Evolutionary conservation across 2,797 vertebrate species (phyloP).

Genomic region (Chiroxiphia lanceolata): DNA sequence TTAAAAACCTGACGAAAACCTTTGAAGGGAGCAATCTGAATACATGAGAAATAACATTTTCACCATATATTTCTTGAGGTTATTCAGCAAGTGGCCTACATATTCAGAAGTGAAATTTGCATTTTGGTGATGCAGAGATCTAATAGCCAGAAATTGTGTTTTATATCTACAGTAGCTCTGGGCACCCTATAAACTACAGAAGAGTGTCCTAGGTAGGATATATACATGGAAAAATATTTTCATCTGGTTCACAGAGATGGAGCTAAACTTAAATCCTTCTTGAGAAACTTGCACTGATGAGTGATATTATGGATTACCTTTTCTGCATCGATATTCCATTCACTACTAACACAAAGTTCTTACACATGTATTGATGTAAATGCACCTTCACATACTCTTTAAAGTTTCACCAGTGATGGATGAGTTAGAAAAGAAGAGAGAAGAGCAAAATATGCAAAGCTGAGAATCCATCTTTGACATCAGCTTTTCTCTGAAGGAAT

Average conservation of each 20-base stretch:
- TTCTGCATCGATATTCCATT: not conserved
- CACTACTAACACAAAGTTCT: not conserved
- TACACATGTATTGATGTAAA: not conserved
- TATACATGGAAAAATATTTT: slow-evolving; percentile 6
- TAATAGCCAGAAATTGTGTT: slow-evolving; percentile 49
- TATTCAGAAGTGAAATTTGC: slow-evolving; percentile 48
- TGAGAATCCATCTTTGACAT: not conserved
- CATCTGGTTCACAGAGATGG: not conserved
- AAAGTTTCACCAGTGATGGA: not conserved
- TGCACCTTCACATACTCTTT: not conserved
- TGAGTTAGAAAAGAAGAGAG: not conserved
- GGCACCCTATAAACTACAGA: slow-evolving; percentile 18
- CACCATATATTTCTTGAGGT: slow-evolving; percentile 47
- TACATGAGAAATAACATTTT: slow-evolving; percentile 11
- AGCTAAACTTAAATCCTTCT: not conserved
- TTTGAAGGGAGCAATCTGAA: slow-evolving; percentile 31
- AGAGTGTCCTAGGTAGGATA: not conserved
- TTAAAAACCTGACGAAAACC: slow-evolving; percentile 49
- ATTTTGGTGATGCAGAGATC: slow-evolving; percentile 53
- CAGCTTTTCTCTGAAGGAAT: not conserved
- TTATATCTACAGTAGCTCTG: slow-evolving; percentile 40
- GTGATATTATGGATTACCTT: not conserved
- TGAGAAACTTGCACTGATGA: not conserved
- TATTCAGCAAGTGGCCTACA: slow-evolving; percentile 55
- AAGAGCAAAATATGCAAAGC: not conserved